phyloP scores from a whole-genome alignment of 2,888 invertebrate genomes.

The Cyclophora albipunctata region DNA sequence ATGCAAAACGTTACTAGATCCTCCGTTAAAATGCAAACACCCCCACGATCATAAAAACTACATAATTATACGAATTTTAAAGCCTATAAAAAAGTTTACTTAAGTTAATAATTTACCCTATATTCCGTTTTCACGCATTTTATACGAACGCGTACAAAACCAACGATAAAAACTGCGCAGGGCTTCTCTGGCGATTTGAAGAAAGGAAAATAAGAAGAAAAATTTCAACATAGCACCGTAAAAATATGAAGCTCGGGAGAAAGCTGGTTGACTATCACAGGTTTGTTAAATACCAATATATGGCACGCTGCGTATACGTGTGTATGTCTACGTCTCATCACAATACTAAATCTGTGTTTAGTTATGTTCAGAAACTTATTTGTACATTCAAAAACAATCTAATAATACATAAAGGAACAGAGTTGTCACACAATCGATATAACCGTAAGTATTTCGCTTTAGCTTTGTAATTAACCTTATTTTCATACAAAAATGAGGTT shows the following conservation, averaged over 20 bases:
- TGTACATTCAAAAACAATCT: background rate
- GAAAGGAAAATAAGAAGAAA: background rate
- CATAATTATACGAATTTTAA: conserved; percentile 46
- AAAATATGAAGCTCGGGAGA: conserved; percentile 16
- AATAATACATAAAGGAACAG: background rate
- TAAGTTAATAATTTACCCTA: conserved; percentile 46
- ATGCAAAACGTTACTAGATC: too few species aligned
- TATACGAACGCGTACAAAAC: conserved; percentile 47
- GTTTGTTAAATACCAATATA: conserved; percentile 14
- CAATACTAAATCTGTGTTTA: conserved; percentile 3
- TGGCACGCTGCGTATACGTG: conserved; percentile 6
- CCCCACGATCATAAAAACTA: conserved; percentile 28
- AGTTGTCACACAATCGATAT: background rate
- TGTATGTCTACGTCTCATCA: conserved; percentile 21
- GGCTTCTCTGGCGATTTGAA: conserved; percentile 20
- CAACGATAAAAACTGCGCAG: conserved; percentile 61
- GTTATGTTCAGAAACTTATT: background rate
- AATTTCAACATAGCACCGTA: conserved; percentile 28
- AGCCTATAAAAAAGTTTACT: conserved; percentile 51
- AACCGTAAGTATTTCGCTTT: background rate
- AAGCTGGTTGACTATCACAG: conserved; percentile 28
- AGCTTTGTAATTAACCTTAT: background rate
- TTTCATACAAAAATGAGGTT: background rate
- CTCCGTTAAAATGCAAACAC: background rate
- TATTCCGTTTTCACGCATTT: conserved; percentile 62